Evolutionary conservation across 2,888 invertebrate genomes (phyloP), one percentile per base, ranked within the genome.

Genomic region (Yponomeuta cagnagella): DNA sequence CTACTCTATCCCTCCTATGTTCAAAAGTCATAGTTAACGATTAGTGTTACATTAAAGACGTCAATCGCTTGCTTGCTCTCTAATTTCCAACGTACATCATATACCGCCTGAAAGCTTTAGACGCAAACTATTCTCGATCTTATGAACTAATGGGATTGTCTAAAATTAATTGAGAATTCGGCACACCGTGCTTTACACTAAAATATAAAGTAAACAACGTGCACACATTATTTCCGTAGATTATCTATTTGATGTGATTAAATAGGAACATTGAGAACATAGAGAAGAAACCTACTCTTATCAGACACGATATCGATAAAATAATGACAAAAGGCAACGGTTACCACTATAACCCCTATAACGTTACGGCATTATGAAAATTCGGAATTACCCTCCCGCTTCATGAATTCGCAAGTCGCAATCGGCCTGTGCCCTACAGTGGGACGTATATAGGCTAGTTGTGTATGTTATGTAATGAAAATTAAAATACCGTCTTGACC

Each of bases 11-110:
- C 70, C 74, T 78, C 78, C 82, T 87, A 88, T 87, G 87, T 87
- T 77, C 77, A 81, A 86, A 89, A 87, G 89, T 73, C 88, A 87
- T 85, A 89, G 89, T 88, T 90, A 90, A 88, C 89, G 88, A 89
- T 90, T 87, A 88, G 81, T 84, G 78, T 77, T 78, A 74, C 86
- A 80, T 85, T 89, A 89, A 84, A 90, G 89, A 87, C 90, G 89
- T 87, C 87, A 89, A 88, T 91, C 85, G 88, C 86, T 80, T 87
- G 86, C 81, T 80, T 76, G 73, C 74, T 74, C 77, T 76, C 76
- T 79, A 77, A 74, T 75, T 75, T 75, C 77, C 76, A 74, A 77
- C 78, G 77, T 82, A 83, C 85, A 85, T 79, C 80, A 82, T 80
- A 78, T 78, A 73, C 75, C 77, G 76, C 77, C 75, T 74, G 74